Evolutionary conservation across 2,888 invertebrate species (phyloP).

Genomic region (Cephus pygmeus): DNA sequence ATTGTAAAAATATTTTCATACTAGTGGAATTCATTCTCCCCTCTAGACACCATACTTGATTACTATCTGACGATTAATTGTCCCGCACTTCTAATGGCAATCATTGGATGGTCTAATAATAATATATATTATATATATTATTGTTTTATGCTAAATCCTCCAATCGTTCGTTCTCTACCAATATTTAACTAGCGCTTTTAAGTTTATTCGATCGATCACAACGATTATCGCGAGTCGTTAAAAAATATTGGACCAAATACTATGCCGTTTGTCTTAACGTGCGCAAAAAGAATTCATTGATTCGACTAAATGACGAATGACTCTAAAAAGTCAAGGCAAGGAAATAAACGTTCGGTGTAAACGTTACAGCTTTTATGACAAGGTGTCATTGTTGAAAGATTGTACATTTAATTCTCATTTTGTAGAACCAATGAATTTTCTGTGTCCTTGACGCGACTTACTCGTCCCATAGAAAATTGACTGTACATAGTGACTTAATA

Average conservation of each 20-base stretch:
- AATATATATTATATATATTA: slow-evolving; percentile 18
- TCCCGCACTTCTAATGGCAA: background rate
- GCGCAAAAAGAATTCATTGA: background rate
- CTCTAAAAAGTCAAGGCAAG: background rate
- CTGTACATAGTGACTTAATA: slow-evolving; percentile 22
- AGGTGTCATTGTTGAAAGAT: background rate
- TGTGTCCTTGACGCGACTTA: background rate
- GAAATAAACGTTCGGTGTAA: background rate
- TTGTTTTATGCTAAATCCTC: slow-evolving; percentile 6
- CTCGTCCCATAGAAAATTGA: slow-evolving; percentile 6
- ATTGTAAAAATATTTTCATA: background rate
- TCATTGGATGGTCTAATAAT: slow-evolving; percentile 9
- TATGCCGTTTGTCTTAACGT: background rate
- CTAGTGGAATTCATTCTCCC: background rate
- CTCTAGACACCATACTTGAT: background rate
- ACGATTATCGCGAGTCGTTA: background rate
- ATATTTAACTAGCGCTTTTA: background rate
- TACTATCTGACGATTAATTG: background rate
- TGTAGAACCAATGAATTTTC: background rate
- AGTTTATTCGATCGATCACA: background rate
- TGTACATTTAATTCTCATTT: background rate
- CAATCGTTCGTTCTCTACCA: background rate
- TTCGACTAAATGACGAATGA: background rate
- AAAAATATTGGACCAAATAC: slow-evolving; percentile 5
- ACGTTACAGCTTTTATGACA: background rate